Base-by-base conservation (phyloP, 2,113 vertebrate species). In the Microtus montanus region DNA sequence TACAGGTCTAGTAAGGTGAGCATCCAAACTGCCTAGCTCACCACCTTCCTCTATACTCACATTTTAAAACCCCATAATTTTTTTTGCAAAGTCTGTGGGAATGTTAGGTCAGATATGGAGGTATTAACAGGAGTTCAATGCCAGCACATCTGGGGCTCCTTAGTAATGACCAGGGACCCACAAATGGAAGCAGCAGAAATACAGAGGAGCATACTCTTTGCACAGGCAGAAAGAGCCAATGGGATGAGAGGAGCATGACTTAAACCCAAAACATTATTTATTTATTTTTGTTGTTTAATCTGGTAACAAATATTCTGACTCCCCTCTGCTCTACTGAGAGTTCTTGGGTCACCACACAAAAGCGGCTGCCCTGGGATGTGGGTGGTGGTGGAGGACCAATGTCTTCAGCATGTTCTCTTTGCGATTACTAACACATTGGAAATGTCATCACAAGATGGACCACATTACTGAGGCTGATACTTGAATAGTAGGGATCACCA, bases 401-500 rank as follows among this genome's bases (percentile, higher is more conserved):
- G 2, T 93, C 92, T 95, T 96, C 87, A 89, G 15, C 41, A 8
- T 88, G 92, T 79, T 95, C 94, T 96, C 78, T 92, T 52, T 20
- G 87, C 11, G 73, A 96, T 92, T 92, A 77, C 90, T 93, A 87
- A 95, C 95, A 96, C 89, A 87, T 66, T 84, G 75, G 63, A 7
- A 77, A 79, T 90, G 82, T 94, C 95, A 95, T 95, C 92, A 89
- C 70, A 63, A 86, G 89, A 78, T 86, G 87, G 28, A 90, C 89
- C 74, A 44, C 75, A 84, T 91, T 96, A 93, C 93, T 74, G 66
- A 95, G 85, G 30, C 87, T 73, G 85, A 90, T 24, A 83, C 92
- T 86, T 95, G 80, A 94, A 94, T 24, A 87, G 19, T 4, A 66
- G 87, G 68, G 49, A 2, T 96, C 93, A 90, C 26, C 47, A 94